phyloP scores from a whole-genome alignment of 2,888 invertebrate species.

The Parelbella ahira region DNA sequence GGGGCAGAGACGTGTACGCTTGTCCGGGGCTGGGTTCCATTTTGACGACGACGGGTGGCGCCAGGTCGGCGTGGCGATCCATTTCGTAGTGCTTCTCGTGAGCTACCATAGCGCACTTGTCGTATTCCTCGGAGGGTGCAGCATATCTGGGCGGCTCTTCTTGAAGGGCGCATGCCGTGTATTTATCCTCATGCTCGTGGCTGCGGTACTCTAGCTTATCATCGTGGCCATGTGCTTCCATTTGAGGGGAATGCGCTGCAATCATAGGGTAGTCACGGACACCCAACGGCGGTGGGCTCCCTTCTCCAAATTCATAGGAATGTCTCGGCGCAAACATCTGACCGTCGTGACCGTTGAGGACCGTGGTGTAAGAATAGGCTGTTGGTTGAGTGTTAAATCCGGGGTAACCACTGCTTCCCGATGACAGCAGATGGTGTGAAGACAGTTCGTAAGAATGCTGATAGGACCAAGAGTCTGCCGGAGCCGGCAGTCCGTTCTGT shows the following conservation, averaged over 20 bases:
- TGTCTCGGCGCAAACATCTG: constrained; percentile 86
- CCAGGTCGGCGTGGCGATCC: constrained; percentile 65
- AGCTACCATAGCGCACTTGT: constrained; percentile 78
- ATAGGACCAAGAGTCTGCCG: constrained; percentile 90
- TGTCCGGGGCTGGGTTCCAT: constrained; percentile 81
- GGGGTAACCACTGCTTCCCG: constrained; percentile 83
- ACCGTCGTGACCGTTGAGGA: constrained; percentile 86
- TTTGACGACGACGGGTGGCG: constrained; percentile 75
- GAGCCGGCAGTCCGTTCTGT: constrained; percentile 82
- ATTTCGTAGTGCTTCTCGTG: constrained; percentile 71
- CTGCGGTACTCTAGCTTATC: constrained; percentile 68
- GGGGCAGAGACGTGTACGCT: constrained; percentile 86
- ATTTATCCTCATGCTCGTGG: constrained; percentile 73
- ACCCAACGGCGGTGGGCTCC: constrained; percentile 83
- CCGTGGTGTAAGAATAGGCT: constrained; percentile 83
- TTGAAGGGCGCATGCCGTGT: constrained; percentile 68
- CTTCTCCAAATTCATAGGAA: constrained; percentile 79
- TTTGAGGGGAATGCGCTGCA: constrained; percentile 82
- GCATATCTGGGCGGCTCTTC: constrained; percentile 80
- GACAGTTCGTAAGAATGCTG: constrained; percentile 89
- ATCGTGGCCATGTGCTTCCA: constrained; percentile 78
- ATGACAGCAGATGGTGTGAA: constrained; percentile 87
- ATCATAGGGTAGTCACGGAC: constrained; percentile 84
- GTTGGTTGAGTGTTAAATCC: constrained; percentile 82
- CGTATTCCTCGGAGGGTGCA: constrained; percentile 79